These are phyloP conservation scores for Drosophila insularis DNA, from an alignment of 1,140 invertebrate species.

Conservation along the genomic window DNA sequence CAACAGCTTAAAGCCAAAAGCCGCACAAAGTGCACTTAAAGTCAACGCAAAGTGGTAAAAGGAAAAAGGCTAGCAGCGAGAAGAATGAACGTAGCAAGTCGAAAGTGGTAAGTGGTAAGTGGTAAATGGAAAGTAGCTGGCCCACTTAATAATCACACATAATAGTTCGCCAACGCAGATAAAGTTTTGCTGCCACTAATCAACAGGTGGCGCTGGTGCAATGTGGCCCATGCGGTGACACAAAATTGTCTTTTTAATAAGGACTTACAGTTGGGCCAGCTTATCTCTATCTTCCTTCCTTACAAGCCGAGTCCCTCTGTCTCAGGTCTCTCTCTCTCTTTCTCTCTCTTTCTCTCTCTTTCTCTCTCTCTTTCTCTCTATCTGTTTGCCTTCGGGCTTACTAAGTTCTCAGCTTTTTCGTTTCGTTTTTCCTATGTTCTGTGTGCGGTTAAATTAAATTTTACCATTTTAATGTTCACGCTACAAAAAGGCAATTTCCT, in stretches of 20 bases:
- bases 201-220: conserved; percentile 60
- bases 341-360: neutral
- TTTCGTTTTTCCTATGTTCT: conserved; percentile 33
- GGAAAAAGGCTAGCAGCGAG: neutral
- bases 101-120: conserved; percentile 39
- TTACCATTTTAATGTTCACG: conserved; percentile 69
- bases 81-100: conserved; percentile 23
- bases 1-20: conserved; percentile 44
- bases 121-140: neutral
- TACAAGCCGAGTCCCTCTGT: neutral
- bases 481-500: conserved; percentile 73
- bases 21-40: conserved; percentile 60
- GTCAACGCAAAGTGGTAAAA: conserved; percentile 20
- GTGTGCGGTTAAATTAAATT: conserved; percentile 62
- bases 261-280: conserved; percentile 55
- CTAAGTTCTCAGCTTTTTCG: neutral
- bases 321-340: neutral
- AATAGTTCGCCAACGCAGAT: conserved; percentile 62
- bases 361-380: conserved; percentile 18
- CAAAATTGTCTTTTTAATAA: conserved; percentile 63
- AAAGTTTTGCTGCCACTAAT: conserved; percentile 38
- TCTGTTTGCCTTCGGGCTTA: conserved; percentile 38
- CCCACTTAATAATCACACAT: conserved; percentile 73
- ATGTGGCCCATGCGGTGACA: conserved; percentile 29
- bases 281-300: neutral